A percentile compares a stretch with the other conserved stretches of the same genome.
Evolutionary conservation across 1,140 invertebrate species (phyloP).

Genomic region (Brachionus calyciflorus): DNA sequence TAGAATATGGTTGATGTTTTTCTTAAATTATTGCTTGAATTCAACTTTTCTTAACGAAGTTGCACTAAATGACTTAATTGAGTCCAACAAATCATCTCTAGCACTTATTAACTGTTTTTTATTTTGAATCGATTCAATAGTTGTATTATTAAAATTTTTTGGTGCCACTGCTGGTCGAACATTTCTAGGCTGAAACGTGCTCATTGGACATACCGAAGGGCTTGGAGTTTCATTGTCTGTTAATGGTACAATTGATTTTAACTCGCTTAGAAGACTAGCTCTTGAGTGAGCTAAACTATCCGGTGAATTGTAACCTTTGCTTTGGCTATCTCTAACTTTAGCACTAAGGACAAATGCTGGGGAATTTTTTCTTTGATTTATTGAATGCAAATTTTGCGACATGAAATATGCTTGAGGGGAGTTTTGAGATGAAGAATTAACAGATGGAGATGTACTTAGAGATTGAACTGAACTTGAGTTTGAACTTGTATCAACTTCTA

Average conservation of each 20-base stretch:
- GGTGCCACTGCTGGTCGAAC: slow-evolving; percentile 20
- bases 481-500: slow-evolving; percentile 17
- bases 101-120: slow-evolving; percentile 30
- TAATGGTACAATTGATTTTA: slow-evolving; percentile 6
- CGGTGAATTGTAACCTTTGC: not conserved
- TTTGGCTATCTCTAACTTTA: slow-evolving; percentile 29
- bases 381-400: slow-evolving; percentile 32
- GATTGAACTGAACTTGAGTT: slow-evolving; percentile 13
- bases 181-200: slow-evolving; percentile 27
- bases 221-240: not conserved
- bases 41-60: not conserved
- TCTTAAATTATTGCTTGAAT: not conserved
- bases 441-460: slow-evolving; percentile 4
- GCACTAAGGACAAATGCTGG: slow-evolving; percentile 37
- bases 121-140: not conserved
- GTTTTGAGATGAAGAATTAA: not conserved
- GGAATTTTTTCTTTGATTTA: slow-evolving; percentile 9
- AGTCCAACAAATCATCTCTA: slow-evolving; percentile 34
- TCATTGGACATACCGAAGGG: not conserved
- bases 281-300: not conserved
- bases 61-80: slow-evolving; percentile 40
- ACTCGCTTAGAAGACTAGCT: not conserved
- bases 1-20: no score
- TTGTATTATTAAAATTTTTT: slow-evolving; percentile 36
- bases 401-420: slow-evolving; percentile 23